Evolutionary conservation across 2,113 vertebrate genomes (phyloP), one percentile per base, ranked within the genome.

Genomic region (Atractosteus spatula): DNA sequence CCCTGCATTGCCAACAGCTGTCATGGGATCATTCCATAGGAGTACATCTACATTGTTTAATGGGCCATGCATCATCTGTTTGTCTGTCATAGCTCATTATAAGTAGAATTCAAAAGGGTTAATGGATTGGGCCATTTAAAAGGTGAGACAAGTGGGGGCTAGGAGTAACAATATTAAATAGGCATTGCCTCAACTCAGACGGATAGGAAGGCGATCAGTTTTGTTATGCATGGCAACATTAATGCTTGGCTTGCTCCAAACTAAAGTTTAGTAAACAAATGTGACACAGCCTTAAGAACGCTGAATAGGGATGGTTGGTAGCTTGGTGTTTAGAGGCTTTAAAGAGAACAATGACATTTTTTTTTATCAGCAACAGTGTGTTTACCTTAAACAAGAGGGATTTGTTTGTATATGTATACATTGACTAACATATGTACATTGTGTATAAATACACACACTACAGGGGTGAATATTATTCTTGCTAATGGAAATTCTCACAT

Each of bases 91-190:
- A 85, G 87, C 87, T 93, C 78, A 71, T 91, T 90, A 84, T 82
- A 78, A 77, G 78, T 63, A 74, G 76, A 82, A 79, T 81, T 87
- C 83, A 88, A 83, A 94, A 91, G 90, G 86, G 87, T 94, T 94
- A 94, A 94, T 93, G 90, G 91, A 94, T 91, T 86, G 89, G 89
- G 77, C 82, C 89, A 87, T 90, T 87, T 91, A 88, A 81, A 91
- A 92, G 88, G 90, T 93, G 90, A 89, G 85, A 88, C 85, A 83
- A 79, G 83, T 82, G 83, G 66, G 84, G 76, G 77, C 70, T 81
- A 75, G 81, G 83, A 84, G 73, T 83, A 84, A 90, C 80, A 90
- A 80, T 85, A 84, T 88, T 88, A 86, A 89, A 89, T 74, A 78
- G 73, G 73, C 79, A 76, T 84, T 87, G 89, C 89, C 74, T 82